phyloP scores from a whole-genome alignment of 2,888 invertebrate genomes.

The Drosophila trichaetosa region DNA sequence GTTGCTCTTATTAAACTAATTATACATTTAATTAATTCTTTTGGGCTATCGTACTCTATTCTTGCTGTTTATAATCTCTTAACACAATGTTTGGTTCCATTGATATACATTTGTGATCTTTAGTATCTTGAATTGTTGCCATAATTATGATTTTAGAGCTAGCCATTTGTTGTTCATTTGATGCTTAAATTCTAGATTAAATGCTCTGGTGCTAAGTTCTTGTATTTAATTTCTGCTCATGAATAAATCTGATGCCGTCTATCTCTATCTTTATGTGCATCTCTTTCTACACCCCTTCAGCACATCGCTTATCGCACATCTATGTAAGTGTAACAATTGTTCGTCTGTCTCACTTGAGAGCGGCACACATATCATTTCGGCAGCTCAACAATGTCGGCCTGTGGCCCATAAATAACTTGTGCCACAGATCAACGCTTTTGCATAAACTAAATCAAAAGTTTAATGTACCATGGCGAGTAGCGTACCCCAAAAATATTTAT shows the following conservation, averaged over 20 bases:
- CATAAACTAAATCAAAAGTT: slow-evolving; percentile 79
- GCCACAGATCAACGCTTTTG: slow-evolving; percentile 56
- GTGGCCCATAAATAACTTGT: slow-evolving; percentile 63
- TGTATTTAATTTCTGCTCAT: neutral
- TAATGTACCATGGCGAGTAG: slow-evolving; percentile 72
- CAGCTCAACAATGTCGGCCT: slow-evolving; percentile 27
- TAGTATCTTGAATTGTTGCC: neutral
- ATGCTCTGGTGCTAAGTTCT: neutral
- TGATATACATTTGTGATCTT: neutral
- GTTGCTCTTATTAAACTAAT: neutral
- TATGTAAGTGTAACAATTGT: slow-evolving; percentile 35
- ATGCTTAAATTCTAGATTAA: neutral
- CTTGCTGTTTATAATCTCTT: neutral
- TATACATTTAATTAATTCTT: neutral
- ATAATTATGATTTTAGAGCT: neutral
- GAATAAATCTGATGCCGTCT: neutral
- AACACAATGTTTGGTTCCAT: neutral
- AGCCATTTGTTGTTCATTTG: neutral
- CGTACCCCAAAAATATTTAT: slow-evolving; percentile 56
- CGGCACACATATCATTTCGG: slow-evolving; percentile 53
- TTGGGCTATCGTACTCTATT: neutral
- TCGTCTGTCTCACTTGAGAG: slow-evolving; percentile 16
- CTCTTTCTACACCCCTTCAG: slow-evolving; percentile 19
- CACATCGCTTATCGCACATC: slow-evolving; percentile 10
- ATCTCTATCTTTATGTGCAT: neutral